These are phyloP conservation scores for Selenia dentaria DNA, from an alignment of 2,888 invertebrate species.

Conservation along the genomic window DNA sequence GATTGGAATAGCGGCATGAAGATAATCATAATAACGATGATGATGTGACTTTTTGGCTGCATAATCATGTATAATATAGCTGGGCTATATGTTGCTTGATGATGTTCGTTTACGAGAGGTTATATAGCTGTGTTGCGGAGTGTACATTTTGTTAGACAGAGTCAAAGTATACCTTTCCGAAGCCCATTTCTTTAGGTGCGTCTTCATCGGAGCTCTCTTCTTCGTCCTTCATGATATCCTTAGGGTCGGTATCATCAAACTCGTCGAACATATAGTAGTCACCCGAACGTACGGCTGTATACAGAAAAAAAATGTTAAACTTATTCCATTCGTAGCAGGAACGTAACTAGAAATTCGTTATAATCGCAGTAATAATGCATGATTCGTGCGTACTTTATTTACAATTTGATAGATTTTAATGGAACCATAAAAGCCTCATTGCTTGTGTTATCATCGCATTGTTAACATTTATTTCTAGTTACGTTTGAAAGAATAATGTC, in stretches of 20 bases:
- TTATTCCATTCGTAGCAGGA: constrained; percentile 1
- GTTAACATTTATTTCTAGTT: constrained; percentile 30
- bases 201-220: constrained; percentile 85
- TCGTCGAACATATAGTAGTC: constrained; percentile 99
- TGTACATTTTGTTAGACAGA: constrained; percentile 12
- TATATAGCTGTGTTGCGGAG: constrained; percentile 19
- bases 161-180: constrained; percentile 72
- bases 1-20: too few relatives aligned
- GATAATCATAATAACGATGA: too few relatives aligned
- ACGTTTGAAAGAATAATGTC: constrained; percentile 31
- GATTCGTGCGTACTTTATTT: too few relatives aligned
- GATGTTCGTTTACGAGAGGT: too few relatives aligned
- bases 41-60: too few relatives aligned
- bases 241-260: constrained; percentile 92
- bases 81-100: too few relatives aligned
- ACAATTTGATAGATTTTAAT: not conserved
- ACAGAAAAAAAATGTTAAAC: constrained; percentile 27
- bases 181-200: constrained; percentile 77
- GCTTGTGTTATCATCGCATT: not conserved
- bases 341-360: constrained; percentile 33
- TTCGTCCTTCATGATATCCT: constrained; percentile 77
- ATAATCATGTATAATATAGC: too few relatives aligned
- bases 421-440: not conserved
- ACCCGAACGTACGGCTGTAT: constrained; percentile 97
- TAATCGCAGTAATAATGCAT: not conserved